Evolutionary conservation across 2,888 invertebrate genomes (phyloP).

Genomic region (Coronaproctus castanopsis): DNA sequence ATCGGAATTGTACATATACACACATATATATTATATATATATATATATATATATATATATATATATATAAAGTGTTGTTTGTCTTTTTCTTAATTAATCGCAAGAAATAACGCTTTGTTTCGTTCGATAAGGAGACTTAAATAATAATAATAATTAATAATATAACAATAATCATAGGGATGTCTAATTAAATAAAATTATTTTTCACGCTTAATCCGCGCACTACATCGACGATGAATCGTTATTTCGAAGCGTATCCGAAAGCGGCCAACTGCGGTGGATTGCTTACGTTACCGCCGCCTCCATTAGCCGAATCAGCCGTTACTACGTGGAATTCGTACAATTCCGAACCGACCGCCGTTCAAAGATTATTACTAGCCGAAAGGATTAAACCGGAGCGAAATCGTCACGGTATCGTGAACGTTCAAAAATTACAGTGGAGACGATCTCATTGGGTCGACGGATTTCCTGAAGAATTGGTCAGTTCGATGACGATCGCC

Average conservation of each 20-base stretch:
- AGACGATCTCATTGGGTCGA: conserved; percentile 24
- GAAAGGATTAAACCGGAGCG: conserved; percentile 48
- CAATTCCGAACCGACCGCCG: conserved; percentile 25
- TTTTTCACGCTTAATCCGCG: too few species aligned
- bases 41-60: too few species aligned
- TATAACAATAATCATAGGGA: too few species aligned
- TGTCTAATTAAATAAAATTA: too few species aligned
- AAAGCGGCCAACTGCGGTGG: conserved; percentile 16
- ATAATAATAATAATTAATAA: too few species aligned
- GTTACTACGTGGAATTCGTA: conserved; percentile 22
- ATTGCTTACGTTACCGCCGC: conserved; percentile 22
- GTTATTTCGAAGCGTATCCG: conserved; percentile 22
- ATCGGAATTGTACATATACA: too few species aligned
- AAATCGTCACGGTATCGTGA: conserved; percentile 32
- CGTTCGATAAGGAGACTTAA: too few species aligned
- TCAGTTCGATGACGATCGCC: conserved; percentile 26
- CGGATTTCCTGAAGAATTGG: conserved; percentile 23
- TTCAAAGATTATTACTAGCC: conserved; percentile 33
- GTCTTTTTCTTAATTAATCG: too few species aligned
- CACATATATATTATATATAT: too few species aligned
- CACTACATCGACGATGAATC: conserved; percentile 20
- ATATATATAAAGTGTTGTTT: too few species aligned
- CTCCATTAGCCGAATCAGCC: conserved; percentile 20
- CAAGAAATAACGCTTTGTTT: too few species aligned
- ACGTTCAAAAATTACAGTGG: conserved; percentile 25